These are phyloP conservation scores for Onychomys torridus DNA, from an alignment of 2,797 vertebrate genomes.

Conservation along the genomic window DNA sequence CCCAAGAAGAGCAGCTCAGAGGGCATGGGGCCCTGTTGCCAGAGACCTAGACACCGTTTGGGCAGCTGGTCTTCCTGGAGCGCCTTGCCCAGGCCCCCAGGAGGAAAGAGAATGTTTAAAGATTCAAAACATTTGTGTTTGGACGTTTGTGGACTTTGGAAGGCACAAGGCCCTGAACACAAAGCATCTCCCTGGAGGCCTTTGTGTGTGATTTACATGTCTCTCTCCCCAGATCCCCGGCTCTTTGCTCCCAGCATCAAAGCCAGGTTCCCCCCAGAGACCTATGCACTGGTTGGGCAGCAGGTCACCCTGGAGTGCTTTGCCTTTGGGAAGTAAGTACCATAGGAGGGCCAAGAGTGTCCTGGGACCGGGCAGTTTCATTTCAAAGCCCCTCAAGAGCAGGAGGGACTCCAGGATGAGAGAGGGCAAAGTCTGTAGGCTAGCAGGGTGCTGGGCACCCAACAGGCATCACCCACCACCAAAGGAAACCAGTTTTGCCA, in stretches of 20 bases:
- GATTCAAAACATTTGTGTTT: background rate
- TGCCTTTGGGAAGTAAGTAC: conserved; percentile 97
- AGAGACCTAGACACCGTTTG: background rate
- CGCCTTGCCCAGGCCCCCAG: background rate
- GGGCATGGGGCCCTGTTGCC: background rate
- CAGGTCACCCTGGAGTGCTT: conserved; percentile 95
- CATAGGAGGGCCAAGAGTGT: background rate
- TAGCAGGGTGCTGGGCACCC: background rate
- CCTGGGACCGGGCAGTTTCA: background rate
- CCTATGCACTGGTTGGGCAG: conserved; percentile 94
- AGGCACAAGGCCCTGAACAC: background rate
- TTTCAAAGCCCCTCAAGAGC: background rate
- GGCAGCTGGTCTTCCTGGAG: background rate
- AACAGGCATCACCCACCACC: background rate
- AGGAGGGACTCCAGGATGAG: background rate
- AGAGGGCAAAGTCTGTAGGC: background rate
- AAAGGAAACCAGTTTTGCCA: background rate
- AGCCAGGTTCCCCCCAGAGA: conserved; percentile 95
- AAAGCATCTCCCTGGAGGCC: background rate
- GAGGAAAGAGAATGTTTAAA: background rate
- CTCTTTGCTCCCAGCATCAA: conserved; percentile 94
- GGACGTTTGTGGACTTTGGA: background rate
- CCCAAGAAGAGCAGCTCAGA: background rate
- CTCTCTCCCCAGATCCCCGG: conserved; percentile 87
- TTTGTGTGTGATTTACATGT: background rate